Evolutionary conservation across 2,888 invertebrate species (phyloP), one percentile per base, ranked within the genome.

Genomic region (Lacanobia wlatinum): DNA sequence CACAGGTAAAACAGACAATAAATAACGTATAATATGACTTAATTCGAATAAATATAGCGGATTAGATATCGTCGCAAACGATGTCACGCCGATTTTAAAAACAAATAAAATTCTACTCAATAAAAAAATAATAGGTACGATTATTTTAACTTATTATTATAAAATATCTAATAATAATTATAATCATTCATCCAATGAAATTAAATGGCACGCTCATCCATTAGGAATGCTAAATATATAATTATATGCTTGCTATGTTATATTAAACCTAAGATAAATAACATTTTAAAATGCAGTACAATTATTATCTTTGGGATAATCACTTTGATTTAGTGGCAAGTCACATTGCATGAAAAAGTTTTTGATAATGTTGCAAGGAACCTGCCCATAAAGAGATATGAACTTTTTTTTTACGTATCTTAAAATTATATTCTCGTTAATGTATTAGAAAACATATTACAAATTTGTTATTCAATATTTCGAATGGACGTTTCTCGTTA

Each of bases 291-390:
- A 92, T 90, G 89, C 89, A 91, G 85, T 87, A 88, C 78, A 82
- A 88, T 76, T 84, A 87, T 88, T 84, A 89, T 91, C 95, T 94
- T 94, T 94, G 94, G 94, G 89, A 87, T 89, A 87, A 93, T 94
- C 92, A 93, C 93, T 91, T 91, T 88, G 81, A 89, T 86, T 89
- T 83, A 78, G 93, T 94, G 94, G 94, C 94, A 94, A 94, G 94
- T 90, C 65, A 84, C 63, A 72, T 77, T 59, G 66, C 55, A 74
- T 73, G 53, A 65, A 50, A 67, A 48, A 12, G 16, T 21, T 63
- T 50, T 38, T 60, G 46, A 38, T 56, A 48, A 59, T 40, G 23
- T 43, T 43, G 21, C 34, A 67, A 67, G 50, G 65, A 73, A 70
- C 69, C 78, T 72, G 71, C 76, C 84, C 66, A 72, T 65, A 61